Conservation (phyloP, 2,888 invertebrate genomes). For the Chrysolina oricalcia region DNA sequence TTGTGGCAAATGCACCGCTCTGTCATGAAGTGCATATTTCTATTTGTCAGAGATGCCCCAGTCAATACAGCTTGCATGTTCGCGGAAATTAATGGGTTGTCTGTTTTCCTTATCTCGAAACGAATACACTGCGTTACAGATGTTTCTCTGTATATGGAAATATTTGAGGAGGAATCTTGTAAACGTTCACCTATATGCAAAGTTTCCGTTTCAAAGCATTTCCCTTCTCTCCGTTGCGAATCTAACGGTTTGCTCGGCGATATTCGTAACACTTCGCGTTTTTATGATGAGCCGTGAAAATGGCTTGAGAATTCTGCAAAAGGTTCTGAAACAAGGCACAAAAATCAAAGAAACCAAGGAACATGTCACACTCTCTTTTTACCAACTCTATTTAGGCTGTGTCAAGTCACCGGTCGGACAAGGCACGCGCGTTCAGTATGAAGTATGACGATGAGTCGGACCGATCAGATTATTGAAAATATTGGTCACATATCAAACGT, state of each 20-base stretch:
- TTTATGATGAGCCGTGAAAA: neutral
- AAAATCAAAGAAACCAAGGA: no score
- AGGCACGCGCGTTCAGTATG: no score
- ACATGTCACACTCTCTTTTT: no score
- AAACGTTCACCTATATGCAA: constrained; percentile 23
- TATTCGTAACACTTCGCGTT: neutral
- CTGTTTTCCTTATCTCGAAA: constrained; percentile 32
- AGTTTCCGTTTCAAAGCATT: neutral
- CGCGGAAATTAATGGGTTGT: constrained; percentile 27
- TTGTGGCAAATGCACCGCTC: constrained; percentile 35
- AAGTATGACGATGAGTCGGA: no score
- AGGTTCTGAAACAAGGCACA: no score
- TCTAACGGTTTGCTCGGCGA: neutral
- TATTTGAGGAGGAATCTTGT: constrained; percentile 24
- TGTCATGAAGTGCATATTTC: constrained; percentile 42
- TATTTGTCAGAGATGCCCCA: constrained; percentile 32
- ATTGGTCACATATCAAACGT: no score
- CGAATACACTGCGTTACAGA: constrained; percentile 31
- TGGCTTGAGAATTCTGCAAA: neutral
- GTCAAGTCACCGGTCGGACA: no score
- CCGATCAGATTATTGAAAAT: no score
- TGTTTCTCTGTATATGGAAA: constrained; percentile 31
- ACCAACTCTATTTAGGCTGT: no score
- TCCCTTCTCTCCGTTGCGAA: neutral
- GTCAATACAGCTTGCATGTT: constrained; percentile 35